Percentiles rank a stretch among this genome's conserved stretches.
phyloP scores from a whole-genome alignment of 2,113 vertebrate genomes.

The Plectropomus leopardus region DNA sequence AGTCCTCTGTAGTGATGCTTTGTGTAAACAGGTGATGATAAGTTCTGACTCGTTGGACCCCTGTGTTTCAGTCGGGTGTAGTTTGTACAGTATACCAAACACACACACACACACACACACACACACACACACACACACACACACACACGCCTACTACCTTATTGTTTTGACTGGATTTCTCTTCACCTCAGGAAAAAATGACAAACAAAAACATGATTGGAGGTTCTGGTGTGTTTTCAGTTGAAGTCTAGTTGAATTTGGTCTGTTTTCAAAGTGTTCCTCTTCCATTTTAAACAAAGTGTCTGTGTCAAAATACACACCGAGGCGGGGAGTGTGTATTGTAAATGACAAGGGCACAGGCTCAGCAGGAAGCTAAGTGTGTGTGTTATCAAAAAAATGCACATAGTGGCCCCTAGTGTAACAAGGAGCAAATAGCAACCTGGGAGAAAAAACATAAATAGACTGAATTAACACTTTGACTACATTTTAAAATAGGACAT shows the following conservation, averaged over 20 bases:
- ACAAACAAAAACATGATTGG: not conserved
- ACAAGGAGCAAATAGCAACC: constrained; percentile 36
- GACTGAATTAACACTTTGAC: not conserved
- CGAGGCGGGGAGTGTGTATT: not conserved
- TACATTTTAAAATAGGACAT: not conserved
- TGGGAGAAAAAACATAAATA: not conserved
- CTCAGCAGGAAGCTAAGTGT: constrained; percentile 9
- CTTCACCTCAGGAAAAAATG: constrained; percentile 63
- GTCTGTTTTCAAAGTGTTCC: not conserved
- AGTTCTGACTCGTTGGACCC: constrained; percentile 28
- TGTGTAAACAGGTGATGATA: constrained; percentile 38
- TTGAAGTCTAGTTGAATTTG: not conserved
- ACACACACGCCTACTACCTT: not conserved
- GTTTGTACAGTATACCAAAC: constrained; percentile 46
- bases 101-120: not conserved
- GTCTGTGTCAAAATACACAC: constrained; percentile 8
- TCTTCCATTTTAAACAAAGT: constrained; percentile 6
- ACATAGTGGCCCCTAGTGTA: constrained; percentile 50
- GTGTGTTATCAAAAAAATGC: constrained; percentile 34
- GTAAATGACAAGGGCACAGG: not conserved
- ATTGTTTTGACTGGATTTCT: constrained; percentile 34
- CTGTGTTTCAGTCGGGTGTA: constrained; percentile 52
- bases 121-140: constrained; percentile 3
- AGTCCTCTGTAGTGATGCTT: constrained; percentile 30
- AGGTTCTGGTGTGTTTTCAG: constrained; percentile 5